phyloP scores from a whole-genome alignment of 2,113 vertebrate species.

The Fregetta grallaria region DNA sequence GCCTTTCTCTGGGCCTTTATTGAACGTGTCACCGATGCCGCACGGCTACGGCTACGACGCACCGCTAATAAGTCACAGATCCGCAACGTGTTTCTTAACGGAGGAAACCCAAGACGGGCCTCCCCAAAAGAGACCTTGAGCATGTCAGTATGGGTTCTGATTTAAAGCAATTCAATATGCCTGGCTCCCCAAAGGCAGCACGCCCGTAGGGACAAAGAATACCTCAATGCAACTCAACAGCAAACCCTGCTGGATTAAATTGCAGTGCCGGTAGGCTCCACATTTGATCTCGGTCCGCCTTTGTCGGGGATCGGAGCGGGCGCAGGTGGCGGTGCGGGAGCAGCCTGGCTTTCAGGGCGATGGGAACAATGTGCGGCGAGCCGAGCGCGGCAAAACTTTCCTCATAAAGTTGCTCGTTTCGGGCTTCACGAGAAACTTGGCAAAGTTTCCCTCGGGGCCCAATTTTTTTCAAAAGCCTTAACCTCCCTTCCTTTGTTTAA shows the following conservation, averaged over 20 bases:
- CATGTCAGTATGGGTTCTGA: neutral
- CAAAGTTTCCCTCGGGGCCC: slow-evolving; percentile 24
- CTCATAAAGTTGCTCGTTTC: slow-evolving; percentile 22
- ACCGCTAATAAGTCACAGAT: neutral
- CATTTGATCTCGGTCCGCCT: neutral
- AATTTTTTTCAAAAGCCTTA: slow-evolving; percentile 11
- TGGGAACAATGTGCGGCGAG: slow-evolving; percentile 21
- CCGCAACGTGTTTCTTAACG: fast-evolving
- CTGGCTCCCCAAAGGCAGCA: slow-evolving; percentile 29
- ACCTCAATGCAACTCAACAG: slow-evolving; percentile 49
- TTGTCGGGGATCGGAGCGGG: neutral
- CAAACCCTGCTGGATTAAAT: slow-evolving; percentile 49
- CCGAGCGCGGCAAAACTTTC: neutral
- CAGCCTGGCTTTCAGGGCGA: neutral
- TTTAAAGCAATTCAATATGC: slow-evolving; percentile 30
- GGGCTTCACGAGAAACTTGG: slow-evolving; percentile 12
- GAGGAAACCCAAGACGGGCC: neutral
- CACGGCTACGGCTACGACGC: neutral
- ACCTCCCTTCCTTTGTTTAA: slow-evolving; percentile 41
- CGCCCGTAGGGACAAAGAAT: slow-evolving; percentile 28
- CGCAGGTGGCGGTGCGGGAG: neutral
- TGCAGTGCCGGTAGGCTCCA: slow-evolving; percentile 24
- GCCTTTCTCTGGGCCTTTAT: slow-evolving; percentile 68
- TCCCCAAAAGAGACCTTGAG: slow-evolving; percentile 10
- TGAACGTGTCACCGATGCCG: slow-evolving; percentile 42